These are phyloP conservation scores for Synodontis membranacea DNA, from an alignment of 2,113 vertebrate species.

Conservation along the genomic window DNA sequence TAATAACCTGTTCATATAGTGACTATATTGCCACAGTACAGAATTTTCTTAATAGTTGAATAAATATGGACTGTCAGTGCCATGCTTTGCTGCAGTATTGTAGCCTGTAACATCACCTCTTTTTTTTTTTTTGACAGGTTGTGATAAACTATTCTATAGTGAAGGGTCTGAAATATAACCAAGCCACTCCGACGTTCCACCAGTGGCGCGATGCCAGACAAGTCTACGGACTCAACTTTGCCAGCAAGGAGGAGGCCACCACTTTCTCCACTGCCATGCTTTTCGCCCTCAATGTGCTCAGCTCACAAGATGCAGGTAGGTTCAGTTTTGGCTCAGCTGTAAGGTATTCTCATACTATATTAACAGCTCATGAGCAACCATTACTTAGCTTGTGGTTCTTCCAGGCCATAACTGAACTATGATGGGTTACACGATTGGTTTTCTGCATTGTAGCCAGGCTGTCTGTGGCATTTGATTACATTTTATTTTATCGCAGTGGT, in stretches of 20 bases:
- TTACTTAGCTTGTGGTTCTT: not conserved
- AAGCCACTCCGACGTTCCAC: constrained; percentile 97
- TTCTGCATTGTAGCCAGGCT: not conserved
- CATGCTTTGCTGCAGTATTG: not conserved
- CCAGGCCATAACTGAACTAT: not conserved
- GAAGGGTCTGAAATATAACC: constrained; percentile 98
- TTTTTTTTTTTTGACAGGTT: constrained; percentile 77
- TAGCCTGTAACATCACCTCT: not conserved
- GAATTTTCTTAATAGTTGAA: not conserved
- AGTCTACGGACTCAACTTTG: constrained; percentile 97
- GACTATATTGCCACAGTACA: not conserved
- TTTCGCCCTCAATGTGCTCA: constrained; percentile 96
- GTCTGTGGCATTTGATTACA: not conserved
- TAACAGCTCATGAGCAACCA: not conserved
- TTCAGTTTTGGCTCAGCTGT: not conserved
- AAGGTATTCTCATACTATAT: not conserved
- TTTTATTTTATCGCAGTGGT: not conserved
- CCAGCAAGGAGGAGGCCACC: constrained; percentile 98
- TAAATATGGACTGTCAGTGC: not conserved
- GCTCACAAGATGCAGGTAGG: constrained; percentile 93
- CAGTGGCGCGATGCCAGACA: constrained; percentile 98
- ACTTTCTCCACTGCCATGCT: constrained; percentile 98
- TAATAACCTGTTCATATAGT: not conserved
- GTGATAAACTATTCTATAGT: constrained; percentile 99
- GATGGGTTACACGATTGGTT: not conserved